Evolutionary conservation across 2,113 vertebrate genomes (phyloP), one percentile per base, ranked within the genome.

Genomic region (Lepus timidus): DNA sequence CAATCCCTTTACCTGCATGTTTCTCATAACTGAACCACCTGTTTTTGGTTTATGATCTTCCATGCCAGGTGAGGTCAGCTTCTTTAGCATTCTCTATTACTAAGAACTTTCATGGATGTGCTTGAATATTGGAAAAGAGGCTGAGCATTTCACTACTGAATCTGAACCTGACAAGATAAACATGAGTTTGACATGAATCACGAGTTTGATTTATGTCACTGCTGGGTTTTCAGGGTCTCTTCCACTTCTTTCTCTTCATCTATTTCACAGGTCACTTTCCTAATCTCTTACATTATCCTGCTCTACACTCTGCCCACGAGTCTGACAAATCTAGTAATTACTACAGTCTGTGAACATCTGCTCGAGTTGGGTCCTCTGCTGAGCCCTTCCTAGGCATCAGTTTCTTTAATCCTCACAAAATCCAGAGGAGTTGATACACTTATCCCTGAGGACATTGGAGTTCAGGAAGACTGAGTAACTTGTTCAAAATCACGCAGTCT

Each of bases 401-500:
- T 94, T 82, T 74, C 64, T 70, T 79, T 61, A 88, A 92, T 94
- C 61, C 65, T 92, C 19, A 39, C 1, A 65, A 55, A 88, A 51
- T 33, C 64, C n/a, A 19, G 11, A 92, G 25, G 64, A 14, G 1
- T 61, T 52, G 73, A 49, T 75, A 94, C 55, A 65, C 67, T 88
- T 92, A 68, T 88, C 74, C 70, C 11, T 4, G 27, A 80, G 79
- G 65, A 89, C 88, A 90, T 0, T 61, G 76, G 65, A 90, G 36
- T 94, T 88, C 29, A 11, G 29, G 44, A 79, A 81, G n/a, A 36
- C 44, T 8, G 8, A 73, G 4, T 44, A 44, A 9, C 27, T 82
- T 65, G 64, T 71, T 90, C 83, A 86, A 68, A 85, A 89, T 83
- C 36, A 19, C 22, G 61, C 14, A 19, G 11, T 58, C 23, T 85